phyloP scores from a whole-genome alignment of 2,797 vertebrate genomes.

The Enteromius afrohamiltoni region DNA sequence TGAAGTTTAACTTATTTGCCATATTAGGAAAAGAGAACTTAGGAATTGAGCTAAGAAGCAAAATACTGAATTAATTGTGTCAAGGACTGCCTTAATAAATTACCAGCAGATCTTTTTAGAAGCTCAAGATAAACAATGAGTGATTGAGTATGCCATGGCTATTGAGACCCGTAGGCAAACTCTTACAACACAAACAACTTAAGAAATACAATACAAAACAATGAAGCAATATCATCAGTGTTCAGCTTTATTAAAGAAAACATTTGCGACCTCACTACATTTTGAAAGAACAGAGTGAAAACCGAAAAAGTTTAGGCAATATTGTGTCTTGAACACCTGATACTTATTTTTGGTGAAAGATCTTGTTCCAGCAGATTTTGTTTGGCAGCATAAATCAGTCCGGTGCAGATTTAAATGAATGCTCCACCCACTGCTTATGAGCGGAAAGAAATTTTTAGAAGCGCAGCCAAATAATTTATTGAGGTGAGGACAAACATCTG shows the following conservation, averaged over 20 bases:
- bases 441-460: not conserved
- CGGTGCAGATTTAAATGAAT: not conserved
- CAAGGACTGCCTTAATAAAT: not conserved
- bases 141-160: not conserved
- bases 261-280: not conserved
- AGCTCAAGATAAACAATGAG: not conserved
- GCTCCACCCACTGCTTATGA: slow-evolving; percentile 12
- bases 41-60: not conserved
- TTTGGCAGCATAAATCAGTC: slow-evolving; percentile 13
- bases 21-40: not conserved
- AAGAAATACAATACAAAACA: not conserved
- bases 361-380: not conserved
- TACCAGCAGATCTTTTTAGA: not conserved
- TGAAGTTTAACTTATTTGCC: not conserved
- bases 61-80: not conserved
- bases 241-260: not conserved
- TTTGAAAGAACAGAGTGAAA: not conserved
- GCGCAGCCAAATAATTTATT: slow-evolving; percentile 24
- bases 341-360: not conserved
- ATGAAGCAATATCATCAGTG: not conserved
- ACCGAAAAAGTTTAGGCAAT: not conserved
- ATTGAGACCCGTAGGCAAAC: slow-evolving; percentile 4
- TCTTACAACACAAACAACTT: slow-evolving; percentile 4
- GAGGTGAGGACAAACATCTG: slow-evolving; percentile 37
- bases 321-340: not conserved